Conservation (phyloP, 2,797 vertebrate species). For the Cynopterus sphinx region DNA sequence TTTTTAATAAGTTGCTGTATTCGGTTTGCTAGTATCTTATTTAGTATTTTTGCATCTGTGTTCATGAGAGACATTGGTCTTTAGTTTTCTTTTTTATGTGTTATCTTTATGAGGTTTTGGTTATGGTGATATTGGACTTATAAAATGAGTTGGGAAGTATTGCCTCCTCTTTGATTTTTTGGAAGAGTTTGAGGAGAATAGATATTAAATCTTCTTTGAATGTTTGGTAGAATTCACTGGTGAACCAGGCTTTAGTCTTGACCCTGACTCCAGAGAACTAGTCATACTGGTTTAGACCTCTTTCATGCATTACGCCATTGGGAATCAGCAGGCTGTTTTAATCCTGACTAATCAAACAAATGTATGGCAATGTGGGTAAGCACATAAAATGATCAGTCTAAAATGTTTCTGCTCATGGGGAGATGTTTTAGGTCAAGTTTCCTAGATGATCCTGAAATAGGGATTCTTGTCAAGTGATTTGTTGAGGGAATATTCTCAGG, state of each 20-base stretch:
- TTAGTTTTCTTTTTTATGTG: too few species aligned
- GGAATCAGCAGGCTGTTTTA: not conserved
- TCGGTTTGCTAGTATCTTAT: too few species aligned
- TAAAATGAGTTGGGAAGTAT: too few species aligned
- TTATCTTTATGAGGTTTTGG: too few species aligned
- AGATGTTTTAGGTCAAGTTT: slow-evolving; percentile 33
- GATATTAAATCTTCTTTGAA: too few species aligned
- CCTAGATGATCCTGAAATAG: not conserved
- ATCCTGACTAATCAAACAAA: slow-evolving; percentile 15
- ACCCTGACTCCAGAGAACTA: not conserved
- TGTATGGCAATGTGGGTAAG: not conserved
- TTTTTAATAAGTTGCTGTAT: too few species aligned
- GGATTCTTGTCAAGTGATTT: not conserved
- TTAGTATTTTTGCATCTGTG: too few species aligned
- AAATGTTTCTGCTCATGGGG: not conserved
- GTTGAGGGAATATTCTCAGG: not conserved
- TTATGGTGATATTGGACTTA: too few species aligned
- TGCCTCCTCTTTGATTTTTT: too few species aligned
- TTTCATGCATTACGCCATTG: not conserved
- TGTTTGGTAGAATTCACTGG: too few species aligned
- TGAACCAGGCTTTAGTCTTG: not conserved
- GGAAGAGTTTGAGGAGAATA: too few species aligned
- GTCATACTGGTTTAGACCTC: not conserved
- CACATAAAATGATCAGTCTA: not conserved
- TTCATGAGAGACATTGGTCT: too few species aligned